Conservation (phyloP, 2,113 vertebrate species). For the Scartelaos histophorus region DNA sequence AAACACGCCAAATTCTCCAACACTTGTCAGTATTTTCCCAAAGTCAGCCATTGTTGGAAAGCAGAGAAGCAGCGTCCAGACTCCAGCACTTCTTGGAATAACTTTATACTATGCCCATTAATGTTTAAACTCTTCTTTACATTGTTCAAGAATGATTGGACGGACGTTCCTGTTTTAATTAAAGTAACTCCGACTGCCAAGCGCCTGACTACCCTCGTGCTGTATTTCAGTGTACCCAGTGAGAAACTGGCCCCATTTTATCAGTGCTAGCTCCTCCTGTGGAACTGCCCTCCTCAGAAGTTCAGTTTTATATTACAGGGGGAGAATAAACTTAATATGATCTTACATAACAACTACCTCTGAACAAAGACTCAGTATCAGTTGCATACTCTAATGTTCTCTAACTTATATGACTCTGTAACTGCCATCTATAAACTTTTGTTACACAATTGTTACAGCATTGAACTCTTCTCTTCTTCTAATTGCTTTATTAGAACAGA, state of each 20-base stretch:
- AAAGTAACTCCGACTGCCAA: not conserved
- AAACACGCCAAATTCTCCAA: conserved; percentile 82
- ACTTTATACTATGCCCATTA: conserved; percentile 53
- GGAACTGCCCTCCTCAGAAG: conserved; percentile 2
- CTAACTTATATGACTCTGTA: not conserved
- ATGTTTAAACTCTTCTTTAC: conserved; percentile 59
- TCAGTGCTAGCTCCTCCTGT: not conserved
- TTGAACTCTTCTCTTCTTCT: not conserved
- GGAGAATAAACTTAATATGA: not conserved
- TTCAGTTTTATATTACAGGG: conserved; percentile 8
- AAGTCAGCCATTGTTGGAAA: conserved; percentile 69
- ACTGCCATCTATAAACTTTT: not conserved
- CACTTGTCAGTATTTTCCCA: conserved; percentile 73
- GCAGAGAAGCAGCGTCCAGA: not conserved
- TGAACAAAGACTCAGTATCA: conserved; percentile 1
- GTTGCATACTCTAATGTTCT: not conserved
- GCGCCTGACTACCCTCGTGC: not conserved
- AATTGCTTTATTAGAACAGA: not conserved
- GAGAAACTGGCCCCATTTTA: not conserved
- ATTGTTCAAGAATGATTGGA: conserved; percentile 9
- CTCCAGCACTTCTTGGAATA: conserved; percentile 13
- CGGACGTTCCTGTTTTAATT: not conserved
- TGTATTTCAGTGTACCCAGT: not conserved
- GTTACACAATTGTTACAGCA: conserved; percentile 2
- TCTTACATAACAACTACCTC: conserved; percentile 2